Percentiles rank a stretch among this genome's conserved stretches.
These are phyloP conservation scores for Boulengeromyrus knoepffleri DNA, from an alignment of 2,113 vertebrate genomes.

Conservation along the genomic window DNA sequence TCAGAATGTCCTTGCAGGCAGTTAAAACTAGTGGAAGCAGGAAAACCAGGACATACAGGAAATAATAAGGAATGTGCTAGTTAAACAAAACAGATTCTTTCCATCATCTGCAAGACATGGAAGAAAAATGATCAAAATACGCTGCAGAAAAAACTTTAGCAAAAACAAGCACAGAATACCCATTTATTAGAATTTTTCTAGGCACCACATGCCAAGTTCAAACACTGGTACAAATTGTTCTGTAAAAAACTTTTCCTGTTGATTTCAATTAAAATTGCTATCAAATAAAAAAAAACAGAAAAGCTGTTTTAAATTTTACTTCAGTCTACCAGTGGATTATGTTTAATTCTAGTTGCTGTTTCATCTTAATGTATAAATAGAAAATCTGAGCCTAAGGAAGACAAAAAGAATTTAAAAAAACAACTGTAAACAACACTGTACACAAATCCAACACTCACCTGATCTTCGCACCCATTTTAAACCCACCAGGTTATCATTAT, in stretches of 20 bases:
- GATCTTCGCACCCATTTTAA: constrained; percentile 4
- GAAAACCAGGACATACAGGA: background rate
- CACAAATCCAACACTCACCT: constrained; percentile 37
- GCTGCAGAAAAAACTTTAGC: background rate
- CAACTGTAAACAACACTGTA: constrained; percentile 47
- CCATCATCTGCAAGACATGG: background rate
- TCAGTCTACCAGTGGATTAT: constrained; percentile 21
- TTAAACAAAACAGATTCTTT: background rate
- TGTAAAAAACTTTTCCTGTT: constrained; percentile 34
- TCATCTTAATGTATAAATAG: constrained; percentile 48
- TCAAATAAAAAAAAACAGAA: constrained; percentile 39
- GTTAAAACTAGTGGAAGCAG: background rate
- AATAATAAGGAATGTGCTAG: background rate
- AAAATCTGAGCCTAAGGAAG: constrained; percentile 44
- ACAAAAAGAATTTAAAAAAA: constrained; percentile 33
- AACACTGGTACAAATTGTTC: constrained; percentile 39
- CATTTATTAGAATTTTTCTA: constrained; percentile 17
- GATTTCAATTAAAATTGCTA: constrained; percentile 17
- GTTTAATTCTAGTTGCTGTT: constrained; percentile 15
- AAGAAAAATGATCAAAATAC: background rate
- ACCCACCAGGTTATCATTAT: background rate
- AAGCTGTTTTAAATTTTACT: constrained; percentile 43
- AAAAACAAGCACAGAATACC: constrained; percentile 8
- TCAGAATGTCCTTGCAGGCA: background rate
- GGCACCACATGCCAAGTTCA: constrained; percentile 10